Evolutionary conservation across 1,140 invertebrate genomes (phyloP).

Genomic region (Hesperophylax magnus): DNA sequence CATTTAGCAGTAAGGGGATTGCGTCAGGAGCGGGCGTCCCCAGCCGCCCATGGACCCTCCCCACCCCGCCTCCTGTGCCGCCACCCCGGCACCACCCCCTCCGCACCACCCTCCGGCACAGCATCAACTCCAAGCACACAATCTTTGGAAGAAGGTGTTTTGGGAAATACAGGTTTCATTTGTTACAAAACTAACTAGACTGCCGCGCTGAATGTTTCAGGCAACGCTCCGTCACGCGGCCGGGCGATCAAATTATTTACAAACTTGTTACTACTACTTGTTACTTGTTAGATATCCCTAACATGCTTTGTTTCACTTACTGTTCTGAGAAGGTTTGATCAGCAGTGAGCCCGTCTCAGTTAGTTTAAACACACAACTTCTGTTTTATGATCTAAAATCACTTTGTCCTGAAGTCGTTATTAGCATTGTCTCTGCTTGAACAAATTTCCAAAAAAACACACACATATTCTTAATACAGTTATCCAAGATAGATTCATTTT

Average conservation of each 20-base stretch:
- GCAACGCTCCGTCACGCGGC: not conserved
- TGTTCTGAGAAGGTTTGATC: too few species aligned
- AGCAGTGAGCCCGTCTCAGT: too few species aligned
- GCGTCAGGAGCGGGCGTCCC: slow-evolving; percentile 46
- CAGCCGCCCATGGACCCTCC: slow-evolving; percentile 35
- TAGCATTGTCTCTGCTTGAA: too few species aligned
- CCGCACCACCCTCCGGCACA: not conserved
- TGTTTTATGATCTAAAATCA: too few species aligned
- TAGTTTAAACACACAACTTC: too few species aligned
- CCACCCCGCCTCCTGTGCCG: not conserved
- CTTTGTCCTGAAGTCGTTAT: too few species aligned
- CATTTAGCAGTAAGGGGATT: slow-evolving; percentile 53
- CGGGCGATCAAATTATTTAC: slow-evolving; percentile 23
- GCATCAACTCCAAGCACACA: slow-evolving; percentile 36
- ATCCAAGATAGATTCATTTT: too few species aligned
- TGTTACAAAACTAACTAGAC: slow-evolving; percentile 36
- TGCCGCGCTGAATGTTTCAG: slow-evolving; percentile 13
- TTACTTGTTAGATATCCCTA: too few species aligned
- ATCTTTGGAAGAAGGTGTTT: slow-evolving; percentile 38
- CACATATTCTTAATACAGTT: too few species aligned
- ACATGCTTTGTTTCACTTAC: too few species aligned
- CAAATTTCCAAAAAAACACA: too few species aligned
- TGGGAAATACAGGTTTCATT: slow-evolving; percentile 39
- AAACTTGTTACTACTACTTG: not conserved
- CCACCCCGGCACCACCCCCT: not conserved